Conservation (phyloP, 1,140 invertebrate species). For the Stenopsyche tienmushanensis region DNA sequence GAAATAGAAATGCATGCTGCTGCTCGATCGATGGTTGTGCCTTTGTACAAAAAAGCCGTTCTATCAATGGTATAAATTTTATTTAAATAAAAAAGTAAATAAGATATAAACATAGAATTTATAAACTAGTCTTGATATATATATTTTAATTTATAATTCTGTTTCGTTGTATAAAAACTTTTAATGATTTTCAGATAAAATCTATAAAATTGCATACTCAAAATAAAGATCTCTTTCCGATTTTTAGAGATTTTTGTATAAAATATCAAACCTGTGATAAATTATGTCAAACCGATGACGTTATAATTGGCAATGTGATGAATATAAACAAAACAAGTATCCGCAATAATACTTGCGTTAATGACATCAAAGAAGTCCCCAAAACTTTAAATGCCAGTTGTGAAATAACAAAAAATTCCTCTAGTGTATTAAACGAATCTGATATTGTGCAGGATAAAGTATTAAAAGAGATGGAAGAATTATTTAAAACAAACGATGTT, state of each 20-base stretch:
- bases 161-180: no score
- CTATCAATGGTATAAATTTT: slow-evolving; percentile 9
- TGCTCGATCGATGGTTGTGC: slow-evolving; percentile 49
- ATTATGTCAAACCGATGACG: slow-evolving; percentile 26
- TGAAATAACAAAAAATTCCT: no score
- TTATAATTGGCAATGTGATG: not conserved
- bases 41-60: slow-evolving; percentile 50
- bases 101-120: not conserved
- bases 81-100: not conserved
- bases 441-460: slow-evolving; percentile 20
- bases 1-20: slow-evolving; percentile 51
- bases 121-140: no score
- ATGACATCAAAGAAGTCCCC: no score
- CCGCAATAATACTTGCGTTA: no score
- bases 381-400: no score
- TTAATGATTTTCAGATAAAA: slow-evolving; percentile 23
- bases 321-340: no score
- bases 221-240: slow-evolving; percentile 26
- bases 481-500: slow-evolving; percentile 26
- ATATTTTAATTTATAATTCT: no score
- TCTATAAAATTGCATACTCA: slow-evolving; percentile 26
- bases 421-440: not conserved
- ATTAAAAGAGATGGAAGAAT: slow-evolving; percentile 32
- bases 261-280: slow-evolving; percentile 21
- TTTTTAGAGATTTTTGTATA: slow-evolving; percentile 26